Evolutionary conservation across 53 echinoderm and acorn worm genomes (phyloP), one percentile per base, ranked within the genome.

Genomic region (Holothuria scabra): DNA sequence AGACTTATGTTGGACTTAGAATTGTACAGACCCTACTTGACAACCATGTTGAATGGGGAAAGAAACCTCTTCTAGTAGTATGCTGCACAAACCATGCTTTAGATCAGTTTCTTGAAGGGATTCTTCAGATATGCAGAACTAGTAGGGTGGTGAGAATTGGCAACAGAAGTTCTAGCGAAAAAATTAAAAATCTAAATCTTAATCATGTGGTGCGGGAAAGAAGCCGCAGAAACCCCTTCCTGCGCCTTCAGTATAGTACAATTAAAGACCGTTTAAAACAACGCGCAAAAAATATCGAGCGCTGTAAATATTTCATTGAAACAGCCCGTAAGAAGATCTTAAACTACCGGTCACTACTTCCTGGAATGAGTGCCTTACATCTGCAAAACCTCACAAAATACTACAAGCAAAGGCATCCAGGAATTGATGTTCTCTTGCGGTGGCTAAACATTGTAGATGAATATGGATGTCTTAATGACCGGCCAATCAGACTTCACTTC

Each of bases 51-150:
- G 26, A 31, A 6, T 95, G 88, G 90, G 59, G 74, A 26, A 59
- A 41, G 3, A 84, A 78, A 59, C 94, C 94, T 6, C 90, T 97
- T 24, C 85, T 97, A 22, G 85, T 97, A 9, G 92, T 97, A 7
- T 97, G 97, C 72, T 97, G 92, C 67, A 97, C 97, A 48, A 97
- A 97, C 67, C 97, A 97, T 67, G 97, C 97, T 19, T 83, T 97
- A 0, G 97, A 97, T 79, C 97, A 97, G 74, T 97, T 97, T 79
- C 87, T 97, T 13, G 97, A 97, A 74, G 97, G 92, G 60, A 92
- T 97, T 19, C 28, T 80, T 3, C 30, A 56, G 3, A 94, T 86
- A 52, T 23, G 52, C 21, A 58, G 68, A 12, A 59, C 88, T 0
- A 70, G 86, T 0, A 70, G 86, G 10, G 82, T 97, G 0, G 92